phyloP scores from a whole-genome alignment of 1,140 invertebrate genomes.

The Danaus plexippus region DNA sequence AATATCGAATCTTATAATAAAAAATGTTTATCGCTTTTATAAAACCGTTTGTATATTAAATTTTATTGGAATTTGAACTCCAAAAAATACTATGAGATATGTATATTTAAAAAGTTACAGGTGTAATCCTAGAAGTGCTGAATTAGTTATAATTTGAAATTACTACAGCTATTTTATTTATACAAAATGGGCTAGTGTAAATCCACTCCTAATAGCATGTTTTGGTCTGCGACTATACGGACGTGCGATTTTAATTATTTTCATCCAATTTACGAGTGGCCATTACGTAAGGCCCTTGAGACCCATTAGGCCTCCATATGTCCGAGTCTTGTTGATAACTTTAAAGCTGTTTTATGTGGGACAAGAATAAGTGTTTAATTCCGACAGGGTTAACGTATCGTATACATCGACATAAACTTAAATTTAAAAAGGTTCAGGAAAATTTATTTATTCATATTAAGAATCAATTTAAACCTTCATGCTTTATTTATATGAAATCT shows the following conservation, averaged over 20 bases:
- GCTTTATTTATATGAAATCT: no score
- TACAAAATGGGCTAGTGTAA: constrained; percentile 27
- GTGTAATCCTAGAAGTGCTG: no score
- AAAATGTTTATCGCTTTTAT: no score
- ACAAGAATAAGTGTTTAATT: constrained; percentile 57
- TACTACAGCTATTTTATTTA: constrained; percentile 48
- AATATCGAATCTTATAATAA: no score
- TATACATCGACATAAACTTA: no score
- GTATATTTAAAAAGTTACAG: no score
- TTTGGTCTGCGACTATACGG: constrained; percentile 55
- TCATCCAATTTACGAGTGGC: constrained; percentile 68
- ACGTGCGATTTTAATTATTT: constrained; percentile 70
- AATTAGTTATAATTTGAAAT: constrained; percentile 5
- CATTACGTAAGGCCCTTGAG: constrained; percentile 60
- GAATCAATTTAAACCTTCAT: no score
- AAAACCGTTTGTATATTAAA: no score
- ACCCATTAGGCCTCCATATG: constrained; percentile 54
- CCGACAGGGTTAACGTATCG: constrained; percentile 15
- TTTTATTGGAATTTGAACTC: no score
- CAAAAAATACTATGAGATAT: no score
- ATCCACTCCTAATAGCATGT: constrained; percentile 59
- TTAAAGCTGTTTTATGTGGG: constrained; percentile 59
- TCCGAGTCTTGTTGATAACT: constrained; percentile 65
- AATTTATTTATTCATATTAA: no score
- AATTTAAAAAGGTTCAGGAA: no score